phyloP scores from a whole-genome alignment of 1,140 invertebrate species.

The Drosophila murphyi region DNA sequence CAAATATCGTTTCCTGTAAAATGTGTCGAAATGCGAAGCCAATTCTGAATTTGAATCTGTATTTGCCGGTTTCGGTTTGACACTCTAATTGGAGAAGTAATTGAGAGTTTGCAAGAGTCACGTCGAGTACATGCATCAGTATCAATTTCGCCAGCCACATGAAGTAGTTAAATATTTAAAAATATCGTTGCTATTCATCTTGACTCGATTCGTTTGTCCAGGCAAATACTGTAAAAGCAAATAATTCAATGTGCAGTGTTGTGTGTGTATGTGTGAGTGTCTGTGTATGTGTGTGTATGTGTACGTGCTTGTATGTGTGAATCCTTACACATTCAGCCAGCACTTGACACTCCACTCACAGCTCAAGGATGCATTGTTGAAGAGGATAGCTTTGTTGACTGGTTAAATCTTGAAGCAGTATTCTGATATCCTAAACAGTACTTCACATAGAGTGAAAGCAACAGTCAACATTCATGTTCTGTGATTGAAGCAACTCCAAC shows the following conservation, averaged over 20 bases:
- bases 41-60: too few relatives aligned
- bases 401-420: constrained; percentile 4
- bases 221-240: background rate
- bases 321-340: constrained; percentile 2
- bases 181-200: background rate
- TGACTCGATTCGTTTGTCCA: background rate
- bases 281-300: too few relatives aligned
- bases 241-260: constrained; percentile 4
- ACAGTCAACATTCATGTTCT: background rate
- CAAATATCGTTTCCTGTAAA: too few relatives aligned
- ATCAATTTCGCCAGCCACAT: background rate
- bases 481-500: background rate
- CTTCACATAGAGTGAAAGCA: constrained; percentile 1
- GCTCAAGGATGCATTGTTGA: constrained; percentile 1
- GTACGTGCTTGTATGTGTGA: background rate
- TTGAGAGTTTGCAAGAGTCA: too few relatives aligned
- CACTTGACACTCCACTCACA: constrained; percentile 9
- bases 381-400: background rate
- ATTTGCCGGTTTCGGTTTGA: too few relatives aligned
- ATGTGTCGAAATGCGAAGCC: too few relatives aligned
- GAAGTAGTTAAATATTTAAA: background rate
- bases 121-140: background rate
- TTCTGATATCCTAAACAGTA: background rate
- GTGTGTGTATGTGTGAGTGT: constrained; percentile 3
- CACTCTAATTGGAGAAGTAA: too few relatives aligned